Evolutionary conservation across 2,888 invertebrate genomes (phyloP), one percentile per base, ranked within the genome.

Genomic region (Macrostomum cliftonense): DNA sequence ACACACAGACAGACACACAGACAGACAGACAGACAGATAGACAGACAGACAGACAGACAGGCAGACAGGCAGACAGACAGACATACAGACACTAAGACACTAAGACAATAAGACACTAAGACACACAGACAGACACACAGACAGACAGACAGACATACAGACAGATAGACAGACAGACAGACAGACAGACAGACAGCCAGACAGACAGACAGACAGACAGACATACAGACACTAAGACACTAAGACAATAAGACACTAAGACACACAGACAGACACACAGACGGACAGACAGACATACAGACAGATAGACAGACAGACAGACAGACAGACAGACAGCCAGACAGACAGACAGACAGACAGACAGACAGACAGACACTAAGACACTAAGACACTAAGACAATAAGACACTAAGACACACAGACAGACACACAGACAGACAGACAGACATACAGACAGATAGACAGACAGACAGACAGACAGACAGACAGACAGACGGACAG

Each of bases 261-360:
- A 49, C 45, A 49, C 37, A 50, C 11, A 47, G n/a, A 49, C 38
- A 28, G 48, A 20, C 49, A 21, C 38, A 21, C 13, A 14, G 19
- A 48, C 39, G 37, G 50, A 40, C 21, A 42, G 49, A 42, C 16
- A 36, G 12, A 36, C 20, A 50, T 13, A 11, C 47, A 20, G 17
- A 38, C 11, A 51, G 52, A 52, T 46, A 53, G 52, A 52, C 52
- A 52, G 52, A 51, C 51, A 51, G 52, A 51, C 51, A 52, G 44
- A 51, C 51, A 52, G 44, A 51, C 52, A 52, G 52, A 52, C 52
- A 52, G 52, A 52, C 52, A 52, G 52, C 52, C 52, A 52, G 52
- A 52, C 51, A 52, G 52, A 52, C 52, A 52, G 52, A 52, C 52
- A 52, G 52, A 52, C 47, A 52, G 43, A 52, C 47, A 48, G 43